Percentiles rank a stretch among this genome's conserved stretches.
Evolutionary conservation across 2,888 invertebrate species (phyloP).

Genomic region (Lycophotia porphyrea): DNA sequence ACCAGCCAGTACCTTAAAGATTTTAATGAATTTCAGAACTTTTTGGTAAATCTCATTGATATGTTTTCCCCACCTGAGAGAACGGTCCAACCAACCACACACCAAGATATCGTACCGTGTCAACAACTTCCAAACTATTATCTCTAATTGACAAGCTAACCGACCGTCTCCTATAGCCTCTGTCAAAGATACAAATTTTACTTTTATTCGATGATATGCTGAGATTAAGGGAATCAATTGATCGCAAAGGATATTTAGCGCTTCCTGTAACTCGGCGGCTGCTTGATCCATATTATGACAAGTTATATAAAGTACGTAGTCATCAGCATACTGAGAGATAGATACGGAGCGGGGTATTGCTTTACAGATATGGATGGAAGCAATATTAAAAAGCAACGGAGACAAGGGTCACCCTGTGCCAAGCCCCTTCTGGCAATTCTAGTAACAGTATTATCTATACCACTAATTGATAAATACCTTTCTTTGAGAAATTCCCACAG

Average conservation of each 20-base stretch:
- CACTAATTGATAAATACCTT: slow-evolving; percentile 1
- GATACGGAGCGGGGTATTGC: not conserved
- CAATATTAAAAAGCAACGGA: not conserved
- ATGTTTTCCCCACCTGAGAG: too few relatives aligned
- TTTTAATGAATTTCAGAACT: too few relatives aligned
- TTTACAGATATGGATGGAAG: not conserved
- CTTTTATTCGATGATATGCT: slow-evolving; percentile 4
- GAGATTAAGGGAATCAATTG: not conserved
- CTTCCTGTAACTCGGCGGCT: not conserved
- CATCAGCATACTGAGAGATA: not conserved
- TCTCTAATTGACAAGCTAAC: slow-evolving; percentile 3
- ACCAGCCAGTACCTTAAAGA: too few relatives aligned
- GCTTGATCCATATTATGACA: slow-evolving; percentile 1
- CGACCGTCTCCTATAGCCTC: not conserved
- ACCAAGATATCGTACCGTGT: not conserved
- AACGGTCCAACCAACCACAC: not conserved
- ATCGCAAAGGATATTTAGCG: not conserved
- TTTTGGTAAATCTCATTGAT: too few relatives aligned
- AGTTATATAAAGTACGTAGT: not conserved
- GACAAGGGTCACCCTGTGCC: not conserved
- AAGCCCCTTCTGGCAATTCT: not conserved
- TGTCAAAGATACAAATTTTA: slow-evolving; percentile 9
- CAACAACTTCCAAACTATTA: not conserved
- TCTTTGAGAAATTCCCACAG: not conserved
- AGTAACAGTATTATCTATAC: not conserved